Evolutionary conservation across 1,140 invertebrate species (phyloP), one percentile per base, ranked within the genome.

Genomic region (Eumaeus atala): DNA sequence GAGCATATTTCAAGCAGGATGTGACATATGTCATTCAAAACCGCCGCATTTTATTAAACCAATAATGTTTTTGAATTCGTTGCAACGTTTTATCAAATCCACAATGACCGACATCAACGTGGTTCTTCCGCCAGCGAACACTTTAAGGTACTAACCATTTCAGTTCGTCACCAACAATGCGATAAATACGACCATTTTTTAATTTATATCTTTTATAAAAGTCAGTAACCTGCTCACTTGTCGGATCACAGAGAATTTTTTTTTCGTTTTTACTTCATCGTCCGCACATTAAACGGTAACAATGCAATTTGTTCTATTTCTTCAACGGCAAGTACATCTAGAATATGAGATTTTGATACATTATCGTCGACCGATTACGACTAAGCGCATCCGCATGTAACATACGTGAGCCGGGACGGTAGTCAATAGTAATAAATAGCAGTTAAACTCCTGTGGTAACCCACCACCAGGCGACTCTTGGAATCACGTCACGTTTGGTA

Each of bases 101-200:
- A 44, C 66, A 79, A 44, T 81, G 74, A 3, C 74, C 72, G 6
- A 70, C 51, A 34, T 74, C 66, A 34, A 78, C 77, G 53, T 83
- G 77, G 48, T 65, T 66, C 42, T 54, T 50, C 48, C 74, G 63
- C 37, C 61, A 67, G 9, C 73, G 51, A 6, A 68, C 58, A 8
- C n/a, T n/a, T 51, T 37, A 58, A 33, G 60, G 60, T 0, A 62
- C 60, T 10, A 62, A 48, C 54, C 49, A 60, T 28, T 34, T 52
- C n/a, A 48, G 10, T 18, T 49, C 21, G 18, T 48, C 14, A 10
- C 37, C 54, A 5, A 71, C 55, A 17, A 66, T 59, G 2, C 69
- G 28, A 56, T 70, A 76, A 12, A 80, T 58, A 4, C 60, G 44
- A 8, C 59, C 59, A 55, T 74, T 63, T 48, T 64, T 64, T n/a